phyloP scores from a whole-genome alignment of 2,797 vertebrate species.

The Catamblyrhynchus diadema region DNA sequence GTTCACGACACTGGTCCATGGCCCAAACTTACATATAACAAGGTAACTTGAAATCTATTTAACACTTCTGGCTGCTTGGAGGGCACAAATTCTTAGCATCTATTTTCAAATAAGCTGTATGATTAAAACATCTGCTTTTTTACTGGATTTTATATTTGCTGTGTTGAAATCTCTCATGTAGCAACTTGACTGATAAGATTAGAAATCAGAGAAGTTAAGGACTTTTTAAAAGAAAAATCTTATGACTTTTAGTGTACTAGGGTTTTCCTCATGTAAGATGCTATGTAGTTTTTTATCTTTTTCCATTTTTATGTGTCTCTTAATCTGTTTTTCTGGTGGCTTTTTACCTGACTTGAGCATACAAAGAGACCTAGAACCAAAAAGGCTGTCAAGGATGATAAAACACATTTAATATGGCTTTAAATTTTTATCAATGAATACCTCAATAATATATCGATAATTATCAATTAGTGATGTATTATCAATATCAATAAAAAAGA shows the following conservation, averaged over 20 bases:
- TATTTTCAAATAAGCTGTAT: neutral
- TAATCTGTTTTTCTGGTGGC: neutral
- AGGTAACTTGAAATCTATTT: neutral
- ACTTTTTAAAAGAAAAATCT: neutral
- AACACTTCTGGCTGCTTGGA: neutral
- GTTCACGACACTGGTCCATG: neutral
- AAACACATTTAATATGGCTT: neutral
- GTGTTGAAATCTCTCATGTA: neutral
- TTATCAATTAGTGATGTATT: neutral
- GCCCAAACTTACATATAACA: neutral
- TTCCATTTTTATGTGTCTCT: neutral
- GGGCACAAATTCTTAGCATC: neutral
- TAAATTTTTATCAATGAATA: neutral
- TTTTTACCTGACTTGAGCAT: neutral
- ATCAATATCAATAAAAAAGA: neutral
- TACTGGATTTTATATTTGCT: neutral
- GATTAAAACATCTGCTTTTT: neutral
- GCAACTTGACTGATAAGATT: neutral
- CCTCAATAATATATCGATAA: neutral
- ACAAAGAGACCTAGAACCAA: neutral
- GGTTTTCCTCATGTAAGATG: neutral
- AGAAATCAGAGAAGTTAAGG: neutral
- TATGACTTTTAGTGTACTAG: neutral
- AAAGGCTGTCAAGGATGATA: neutral
- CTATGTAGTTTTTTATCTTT: neutral